Evolutionary conservation across 2,888 invertebrate species (phyloP).

Genomic region (Pristionchus maxplancki): DNA sequence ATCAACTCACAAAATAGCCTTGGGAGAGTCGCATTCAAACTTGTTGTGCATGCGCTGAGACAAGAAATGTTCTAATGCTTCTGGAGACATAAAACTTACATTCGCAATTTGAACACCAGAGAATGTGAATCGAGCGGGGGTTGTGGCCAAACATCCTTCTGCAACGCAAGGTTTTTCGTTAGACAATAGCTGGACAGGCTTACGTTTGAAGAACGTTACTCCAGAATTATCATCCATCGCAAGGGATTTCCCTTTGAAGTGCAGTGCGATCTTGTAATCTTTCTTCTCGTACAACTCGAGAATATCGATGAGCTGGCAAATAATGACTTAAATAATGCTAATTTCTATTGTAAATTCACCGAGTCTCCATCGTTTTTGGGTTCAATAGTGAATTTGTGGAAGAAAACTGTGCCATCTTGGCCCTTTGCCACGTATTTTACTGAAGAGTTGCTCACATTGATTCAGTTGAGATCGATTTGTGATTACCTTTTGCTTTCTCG

Average conservation of each 20-base stretch:
- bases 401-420: slow-evolving; percentile 3
- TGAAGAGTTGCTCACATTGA: too few species aligned
- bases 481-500: neutral
- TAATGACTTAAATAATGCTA: neutral
- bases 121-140: too few species aligned
- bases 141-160: too few species aligned
- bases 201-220: neutral
- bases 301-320: neutral
- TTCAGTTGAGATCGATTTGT: neutral
- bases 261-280: neutral
- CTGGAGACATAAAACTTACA: too few species aligned
- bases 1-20: neutral
- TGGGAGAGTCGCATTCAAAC: too few species aligned
- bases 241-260: too few species aligned
- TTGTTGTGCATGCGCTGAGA: too few species aligned
- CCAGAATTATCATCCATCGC: neutral
- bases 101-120: too few species aligned
- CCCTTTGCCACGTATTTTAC: neutral
- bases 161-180: neutral
- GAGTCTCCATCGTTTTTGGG: neutral
- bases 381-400: neutral
- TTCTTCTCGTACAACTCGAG: neutral
- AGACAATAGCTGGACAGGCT: too few species aligned
- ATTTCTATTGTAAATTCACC: neutral
- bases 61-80: too few species aligned